These are phyloP conservation scores for Karalla daura DNA, from an alignment of 2,797 vertebrate genomes.

Conservation along the genomic window DNA sequence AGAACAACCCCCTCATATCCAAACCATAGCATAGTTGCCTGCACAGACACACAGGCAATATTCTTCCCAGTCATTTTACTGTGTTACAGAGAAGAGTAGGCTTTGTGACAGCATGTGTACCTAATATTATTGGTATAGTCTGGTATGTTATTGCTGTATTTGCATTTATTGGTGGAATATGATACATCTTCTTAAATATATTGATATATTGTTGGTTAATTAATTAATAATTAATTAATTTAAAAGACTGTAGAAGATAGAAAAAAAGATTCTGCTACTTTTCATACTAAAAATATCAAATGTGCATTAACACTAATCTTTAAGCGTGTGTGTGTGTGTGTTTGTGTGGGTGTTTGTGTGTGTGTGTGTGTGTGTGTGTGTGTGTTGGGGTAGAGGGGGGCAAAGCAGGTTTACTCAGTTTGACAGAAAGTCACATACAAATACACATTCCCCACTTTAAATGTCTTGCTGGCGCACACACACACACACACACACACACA, in stretches of 20 bases:
- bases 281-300: conserved; percentile 36
- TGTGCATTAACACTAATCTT: too few relatives aligned
- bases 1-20: conserved; percentile 76
- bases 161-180: too few relatives aligned
- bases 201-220: too few relatives aligned
- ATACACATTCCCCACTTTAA: conserved; percentile 4
- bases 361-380: too few relatives aligned
- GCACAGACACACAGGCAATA: conserved; percentile 58
- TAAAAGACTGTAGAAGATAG: too few relatives aligned
- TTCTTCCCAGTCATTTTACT: conserved; percentile 60
- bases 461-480: conserved; percentile 42
- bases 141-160: not conserved
- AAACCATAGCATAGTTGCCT: conserved; percentile 69
- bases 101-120: conserved; percentile 24
- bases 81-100: conserved; percentile 38
- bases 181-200: too few relatives aligned
- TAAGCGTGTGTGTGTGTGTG: too few relatives aligned
- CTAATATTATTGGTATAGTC: not conserved
- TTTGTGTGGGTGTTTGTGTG: too few relatives aligned
- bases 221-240: too few relatives aligned
- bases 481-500: conserved; percentile 13
- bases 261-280: too few relatives aligned
- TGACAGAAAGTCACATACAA: conserved; percentile 45
- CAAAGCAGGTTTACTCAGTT: conserved; percentile 55
- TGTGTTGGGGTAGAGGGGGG: conserved; percentile 30